A percentile compares a stretch with the other conserved stretches of the same genome.
Evolutionary conservation across 2,113 vertebrate genomes (phyloP).

Genomic region (Phalacrocorax aristotelis): DNA sequence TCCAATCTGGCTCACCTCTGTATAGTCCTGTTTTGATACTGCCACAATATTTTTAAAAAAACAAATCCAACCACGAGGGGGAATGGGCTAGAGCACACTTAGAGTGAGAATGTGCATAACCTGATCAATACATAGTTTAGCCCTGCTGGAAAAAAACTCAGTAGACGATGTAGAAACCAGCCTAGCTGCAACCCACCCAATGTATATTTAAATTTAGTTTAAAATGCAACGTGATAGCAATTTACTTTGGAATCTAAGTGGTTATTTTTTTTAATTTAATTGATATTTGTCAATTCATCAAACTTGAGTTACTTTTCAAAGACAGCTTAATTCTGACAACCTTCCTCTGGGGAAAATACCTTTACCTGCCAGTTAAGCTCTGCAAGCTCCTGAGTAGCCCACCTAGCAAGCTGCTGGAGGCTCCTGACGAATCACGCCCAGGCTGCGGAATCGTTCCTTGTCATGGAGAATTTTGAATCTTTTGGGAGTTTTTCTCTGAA

Average conservation of each 20-base stretch:
- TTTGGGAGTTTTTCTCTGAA: not conserved
- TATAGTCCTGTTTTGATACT: not conserved
- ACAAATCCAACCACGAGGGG: not conserved
- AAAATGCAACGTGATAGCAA: not conserved
- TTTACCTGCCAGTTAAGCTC: not conserved
- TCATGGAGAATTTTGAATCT: not conserved
- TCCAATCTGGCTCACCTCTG: not conserved
- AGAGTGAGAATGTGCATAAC: not conserved
- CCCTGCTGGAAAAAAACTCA: not conserved
- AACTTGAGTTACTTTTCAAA: not conserved
- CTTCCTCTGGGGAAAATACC: constrained; percentile 47
- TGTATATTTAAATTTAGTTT: not conserved
- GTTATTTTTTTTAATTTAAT: not conserved
- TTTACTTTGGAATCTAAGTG: not conserved
- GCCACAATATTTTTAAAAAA: not conserved
- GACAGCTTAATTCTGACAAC: not conserved
- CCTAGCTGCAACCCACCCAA: not conserved
- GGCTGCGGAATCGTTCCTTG: not conserved
- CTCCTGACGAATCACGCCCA: not conserved
- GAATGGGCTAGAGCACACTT: not conserved
- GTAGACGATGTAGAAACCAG: not conserved
- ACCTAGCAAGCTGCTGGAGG: constrained; percentile 23
- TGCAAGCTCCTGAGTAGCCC: not conserved
- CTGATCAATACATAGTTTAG: not conserved
- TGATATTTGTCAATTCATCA: constrained; percentile 24